Evolutionary conservation across 2,797 vertebrate species (phyloP).

Genomic region (Crocidura indochinensis): DNA sequence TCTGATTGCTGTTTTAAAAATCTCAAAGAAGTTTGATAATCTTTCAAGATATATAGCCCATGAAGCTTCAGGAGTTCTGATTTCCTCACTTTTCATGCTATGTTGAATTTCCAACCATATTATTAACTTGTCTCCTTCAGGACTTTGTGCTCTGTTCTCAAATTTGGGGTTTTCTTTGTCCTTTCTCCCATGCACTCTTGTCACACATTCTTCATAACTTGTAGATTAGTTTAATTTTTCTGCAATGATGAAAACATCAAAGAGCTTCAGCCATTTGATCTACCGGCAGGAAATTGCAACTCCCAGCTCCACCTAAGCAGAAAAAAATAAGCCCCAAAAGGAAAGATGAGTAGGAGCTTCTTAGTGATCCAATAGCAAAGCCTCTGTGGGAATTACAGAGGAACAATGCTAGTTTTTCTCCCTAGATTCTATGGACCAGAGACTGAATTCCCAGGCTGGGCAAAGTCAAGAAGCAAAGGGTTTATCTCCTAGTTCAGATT

Average conservation of each 20-base stretch:
- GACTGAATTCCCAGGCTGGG: neutral
- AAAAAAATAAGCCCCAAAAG: constrained; percentile 52
- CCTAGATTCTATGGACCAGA: neutral
- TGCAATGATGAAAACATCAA: constrained; percentile 45
- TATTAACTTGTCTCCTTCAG: neutral
- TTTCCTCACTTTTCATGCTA: neutral
- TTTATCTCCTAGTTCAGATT: neutral
- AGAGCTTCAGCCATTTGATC: constrained; percentile 51
- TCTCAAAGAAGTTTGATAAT: neutral
- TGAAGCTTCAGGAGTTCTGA: neutral
- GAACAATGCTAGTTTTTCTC: constrained; percentile 57
- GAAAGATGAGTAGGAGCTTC: constrained; percentile 1
- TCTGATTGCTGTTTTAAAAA: constrained; percentile 31
- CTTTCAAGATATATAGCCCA: neutral
- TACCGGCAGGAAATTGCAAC: constrained; percentile 35
- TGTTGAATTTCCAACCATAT: neutral
- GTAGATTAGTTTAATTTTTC: constrained; percentile 62
- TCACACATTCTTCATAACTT: constrained; percentile 37
- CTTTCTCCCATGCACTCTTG: neutral
- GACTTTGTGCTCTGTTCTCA: neutral
- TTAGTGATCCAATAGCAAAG: constrained; percentile 55
- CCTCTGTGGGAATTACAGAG: constrained; percentile 62
- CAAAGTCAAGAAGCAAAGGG: neutral
- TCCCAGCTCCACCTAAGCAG: constrained; percentile 54
- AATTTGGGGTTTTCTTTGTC: constrained; percentile 6